Conservation (phyloP, 2,888 invertebrate species). For the Gryllus longicercus region DNA sequence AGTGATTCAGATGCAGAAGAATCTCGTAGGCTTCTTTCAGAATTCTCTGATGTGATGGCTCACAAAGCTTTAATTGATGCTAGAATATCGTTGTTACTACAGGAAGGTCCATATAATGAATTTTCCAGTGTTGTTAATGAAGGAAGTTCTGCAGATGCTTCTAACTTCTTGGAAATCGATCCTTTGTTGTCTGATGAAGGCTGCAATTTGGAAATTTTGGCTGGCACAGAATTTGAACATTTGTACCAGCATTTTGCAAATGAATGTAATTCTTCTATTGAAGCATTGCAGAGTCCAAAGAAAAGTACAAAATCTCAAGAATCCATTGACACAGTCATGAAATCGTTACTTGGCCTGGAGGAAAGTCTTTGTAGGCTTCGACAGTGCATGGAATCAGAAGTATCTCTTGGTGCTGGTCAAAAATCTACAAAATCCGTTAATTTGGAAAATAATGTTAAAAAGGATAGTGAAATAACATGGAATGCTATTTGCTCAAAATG, state of each 20-base stretch:
- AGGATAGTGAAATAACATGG: conserved; percentile 41
- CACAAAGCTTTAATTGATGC: conserved; percentile 75
- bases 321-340: conserved; percentile 18
- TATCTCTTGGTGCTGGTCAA: not conserved
- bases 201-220: not conserved
- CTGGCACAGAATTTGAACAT: not conserved
- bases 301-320: not conserved
- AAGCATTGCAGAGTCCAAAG: conserved; percentile 25
- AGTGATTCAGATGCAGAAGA: conserved; percentile 40
- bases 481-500: conserved; percentile 58
- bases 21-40: conserved; percentile 53
- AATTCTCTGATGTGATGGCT: conserved; percentile 68
- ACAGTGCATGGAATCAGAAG: conserved; percentile 22
- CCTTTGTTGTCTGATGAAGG: not conserved
- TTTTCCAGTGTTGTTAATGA: not conserved
- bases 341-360: conserved; percentile 23
- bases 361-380: conserved; percentile 11
- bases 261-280: conserved; percentile 18
- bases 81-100: conserved; percentile 65
- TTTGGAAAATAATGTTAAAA: not conserved
- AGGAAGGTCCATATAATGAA: conserved; percentile 47
- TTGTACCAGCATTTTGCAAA: conserved; percentile 21
- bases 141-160: not conserved
- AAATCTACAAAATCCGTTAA: not conserved
- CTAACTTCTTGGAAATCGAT: not conserved